A percentile compares a stretch with the other conserved stretches of the same genome.
phyloP scores from a whole-genome alignment of 2,797 vertebrate genomes.

The Astyanax mexicanus region DNA sequence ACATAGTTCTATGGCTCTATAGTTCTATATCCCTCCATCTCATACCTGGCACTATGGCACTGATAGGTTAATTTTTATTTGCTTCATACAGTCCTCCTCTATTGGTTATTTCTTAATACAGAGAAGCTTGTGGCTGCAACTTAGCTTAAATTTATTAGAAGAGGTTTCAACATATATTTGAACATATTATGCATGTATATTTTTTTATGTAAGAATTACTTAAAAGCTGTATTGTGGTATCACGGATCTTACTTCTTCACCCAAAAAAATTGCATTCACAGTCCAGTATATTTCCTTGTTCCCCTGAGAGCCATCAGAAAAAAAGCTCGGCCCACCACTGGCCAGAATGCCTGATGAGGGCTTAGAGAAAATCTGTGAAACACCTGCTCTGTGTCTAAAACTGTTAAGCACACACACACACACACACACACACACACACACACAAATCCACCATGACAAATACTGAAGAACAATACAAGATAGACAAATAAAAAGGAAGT shows the following conservation, averaged over 20 bases:
- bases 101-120: too few species aligned
- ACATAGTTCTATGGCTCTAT: too few species aligned
- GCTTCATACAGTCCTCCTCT: too few species aligned
- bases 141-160: background rate
- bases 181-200: background rate
- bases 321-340: constrained; percentile 24
- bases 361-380: constrained; percentile 67
- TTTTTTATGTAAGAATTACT: background rate
- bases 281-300: constrained; percentile 40
- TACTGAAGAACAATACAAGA: constrained; percentile 18
- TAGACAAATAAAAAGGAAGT: background rate
- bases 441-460: constrained; percentile 17
- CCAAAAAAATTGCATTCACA: constrained; percentile 8
- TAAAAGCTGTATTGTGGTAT: background rate
- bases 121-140: too few species aligned
- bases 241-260: background rate
- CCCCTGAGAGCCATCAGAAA: constrained; percentile 36
- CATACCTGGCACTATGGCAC: too few species aligned
- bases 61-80: too few species aligned
- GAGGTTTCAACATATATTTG: too few species aligned
- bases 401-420: constrained; percentile 19
- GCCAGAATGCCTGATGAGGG: constrained; percentile 54
- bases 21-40: too few species aligned
- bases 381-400: constrained; percentile 71
- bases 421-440: background rate